Evolutionary conservation across 2,888 invertebrate species (phyloP).

Genomic region (Itoplectis maculator): DNA sequence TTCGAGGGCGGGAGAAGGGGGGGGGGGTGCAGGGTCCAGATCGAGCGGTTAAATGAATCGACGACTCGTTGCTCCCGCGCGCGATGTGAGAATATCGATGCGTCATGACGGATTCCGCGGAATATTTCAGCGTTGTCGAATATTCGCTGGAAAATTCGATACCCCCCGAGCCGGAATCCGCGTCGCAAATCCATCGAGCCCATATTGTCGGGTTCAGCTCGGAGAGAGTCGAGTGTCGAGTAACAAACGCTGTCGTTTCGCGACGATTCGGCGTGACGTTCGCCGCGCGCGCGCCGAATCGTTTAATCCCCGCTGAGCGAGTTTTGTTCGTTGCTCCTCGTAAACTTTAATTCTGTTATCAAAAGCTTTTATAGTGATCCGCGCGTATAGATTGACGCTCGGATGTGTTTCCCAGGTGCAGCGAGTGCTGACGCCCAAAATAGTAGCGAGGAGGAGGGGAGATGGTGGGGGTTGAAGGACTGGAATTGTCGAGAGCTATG

Average conservation of each 20-base stretch:
- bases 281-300: background rate
- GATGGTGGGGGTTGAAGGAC: too few species aligned
- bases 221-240: slow-evolving; percentile 28
- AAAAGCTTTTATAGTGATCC: too few species aligned
- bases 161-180: background rate
- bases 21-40: background rate
- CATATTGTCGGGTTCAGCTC: background rate
- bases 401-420: background rate
- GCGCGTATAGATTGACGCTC: too few species aligned
- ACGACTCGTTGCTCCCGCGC: background rate
- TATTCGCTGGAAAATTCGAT: slow-evolving; percentile 16
- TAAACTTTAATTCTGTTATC: background rate
- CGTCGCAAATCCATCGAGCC: slow-evolving; percentile 4
- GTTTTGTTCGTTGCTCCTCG: background rate
- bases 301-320: background rate
- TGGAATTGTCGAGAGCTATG: background rate
- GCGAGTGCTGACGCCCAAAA: background rate
- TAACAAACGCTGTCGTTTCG: slow-evolving; percentile 24
- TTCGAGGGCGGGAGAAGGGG: background rate
- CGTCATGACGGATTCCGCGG: too few species aligned
- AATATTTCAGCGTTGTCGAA: too few species aligned
- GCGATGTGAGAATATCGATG: background rate
- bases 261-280: background rate
- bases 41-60: slow-evolving; percentile 5
- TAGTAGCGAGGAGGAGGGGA: too few species aligned